Evolutionary conservation across 2,888 invertebrate species (phyloP), one percentile per base, ranked within the genome.

Genomic region (Erebia epiphron): DNA sequence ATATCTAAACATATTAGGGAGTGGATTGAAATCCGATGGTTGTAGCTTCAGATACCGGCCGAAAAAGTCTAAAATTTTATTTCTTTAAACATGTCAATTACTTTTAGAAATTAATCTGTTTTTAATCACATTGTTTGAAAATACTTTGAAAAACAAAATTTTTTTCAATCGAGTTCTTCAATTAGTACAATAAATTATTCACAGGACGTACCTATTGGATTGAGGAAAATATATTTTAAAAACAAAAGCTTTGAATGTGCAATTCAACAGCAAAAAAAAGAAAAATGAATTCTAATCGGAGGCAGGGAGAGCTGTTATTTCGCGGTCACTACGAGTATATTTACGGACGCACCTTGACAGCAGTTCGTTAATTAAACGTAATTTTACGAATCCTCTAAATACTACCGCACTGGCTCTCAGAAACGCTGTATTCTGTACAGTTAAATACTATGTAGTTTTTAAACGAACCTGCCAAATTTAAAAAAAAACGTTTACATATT

Each of bases 251-350:
- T 21, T 13, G 26, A 18, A 26, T n/a, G 58, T 21, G 26, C 16
- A 54, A 64, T 54, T 41, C 18, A 41, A 35, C 64, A n/a, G 41
- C 41, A 54, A 18, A 80, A 77, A n/a, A 78, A 80, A 82, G 78
- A 79, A 78, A 78, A 76, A 77, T 73, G 76, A 79, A 85, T 63
- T 49, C 54, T 63, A 56, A 63, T 83, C 82, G 80, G 80, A 80
- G 82, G 82, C 84, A 84, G 79, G 78, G 82, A 85, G 82, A 83
- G 80, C 86, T 83, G 84, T 86, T 86, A 89, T 88, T 88, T 86
- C 83, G 87, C 87, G 85, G 87, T 86, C 86, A 85, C 86, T 86
- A n/a, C n/a, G n/a, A n/a, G n/a, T n/a, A 85, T 86, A 84, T 82
- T 88, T 87, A 85, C 76, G 80, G 79, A 77, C 77, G 82, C 84